These are phyloP conservation scores for Cybosia mesomella DNA, from an alignment of 2,888 invertebrate species.

Conservation along the genomic window DNA sequence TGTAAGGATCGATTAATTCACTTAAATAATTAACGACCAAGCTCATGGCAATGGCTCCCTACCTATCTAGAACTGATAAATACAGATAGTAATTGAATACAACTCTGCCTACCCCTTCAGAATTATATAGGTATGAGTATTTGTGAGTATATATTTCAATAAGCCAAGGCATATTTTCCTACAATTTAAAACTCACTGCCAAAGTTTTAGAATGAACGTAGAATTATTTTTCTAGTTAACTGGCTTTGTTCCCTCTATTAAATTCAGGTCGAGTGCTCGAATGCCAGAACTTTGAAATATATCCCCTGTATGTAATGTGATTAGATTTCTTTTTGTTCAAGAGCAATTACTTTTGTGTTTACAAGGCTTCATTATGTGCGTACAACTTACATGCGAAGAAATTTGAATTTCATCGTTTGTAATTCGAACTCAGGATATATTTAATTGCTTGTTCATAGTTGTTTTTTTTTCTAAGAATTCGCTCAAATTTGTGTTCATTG, in stretches of 20 bases:
- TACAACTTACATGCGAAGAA: neutral
- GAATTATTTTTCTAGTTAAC: constrained; percentile 61
- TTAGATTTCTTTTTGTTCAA: constrained; percentile 45
- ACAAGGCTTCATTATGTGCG: constrained; percentile 34
- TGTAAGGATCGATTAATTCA: too few relatives aligned
- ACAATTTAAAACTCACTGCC: constrained; percentile 52
- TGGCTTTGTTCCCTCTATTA: constrained; percentile 52
- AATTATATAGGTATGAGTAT: neutral
- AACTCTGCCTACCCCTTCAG: too few relatives aligned
- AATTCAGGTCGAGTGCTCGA: constrained; percentile 52
- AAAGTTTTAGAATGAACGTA: constrained; percentile 56
- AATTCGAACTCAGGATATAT: neutral
- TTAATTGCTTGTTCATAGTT: neutral
- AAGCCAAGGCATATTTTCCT: constrained; percentile 12
- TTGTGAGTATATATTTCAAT: too few relatives aligned
- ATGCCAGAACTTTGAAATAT: constrained; percentile 52
- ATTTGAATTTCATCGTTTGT: neutral
- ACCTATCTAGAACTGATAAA: too few relatives aligned
- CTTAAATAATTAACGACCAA: neutral
- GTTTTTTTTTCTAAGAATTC: neutral
- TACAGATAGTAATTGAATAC: too few relatives aligned
- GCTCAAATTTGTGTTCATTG: too few relatives aligned
- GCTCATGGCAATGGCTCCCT: neutral
- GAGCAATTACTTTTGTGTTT: constrained; percentile 42
- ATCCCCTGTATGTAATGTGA: constrained; percentile 39